These are phyloP conservation scores for Ennomos fuscantarius DNA, from an alignment of 2,888 invertebrate genomes.

Conservation along the genomic window DNA sequence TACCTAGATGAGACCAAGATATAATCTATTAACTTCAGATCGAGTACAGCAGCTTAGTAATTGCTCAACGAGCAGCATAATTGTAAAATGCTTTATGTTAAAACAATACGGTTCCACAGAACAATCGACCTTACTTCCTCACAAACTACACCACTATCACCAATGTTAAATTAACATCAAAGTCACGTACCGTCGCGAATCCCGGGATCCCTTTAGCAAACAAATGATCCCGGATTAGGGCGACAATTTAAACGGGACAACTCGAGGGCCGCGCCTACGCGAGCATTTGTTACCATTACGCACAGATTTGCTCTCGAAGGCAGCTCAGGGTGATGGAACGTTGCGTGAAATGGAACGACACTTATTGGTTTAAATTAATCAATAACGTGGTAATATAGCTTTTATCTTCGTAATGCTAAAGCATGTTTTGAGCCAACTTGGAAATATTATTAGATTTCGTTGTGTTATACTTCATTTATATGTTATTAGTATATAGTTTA, in stretches of 20 bases:
- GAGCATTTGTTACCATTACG: slow-evolving; percentile 77
- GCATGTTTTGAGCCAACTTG: no score
- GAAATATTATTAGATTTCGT: no score
- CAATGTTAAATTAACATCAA: slow-evolving; percentile 43
- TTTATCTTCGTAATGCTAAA: no score
- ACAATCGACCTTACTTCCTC: not conserved
- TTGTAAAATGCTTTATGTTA: no score
- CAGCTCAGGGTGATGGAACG: slow-evolving; percentile 27
- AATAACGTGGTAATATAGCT: no score
- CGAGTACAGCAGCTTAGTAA: no score
- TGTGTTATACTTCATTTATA: no score
- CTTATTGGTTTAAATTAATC: not conserved
- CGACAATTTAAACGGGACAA: slow-evolving; percentile 66
- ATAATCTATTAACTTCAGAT: no score
- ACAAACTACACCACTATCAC: not conserved
- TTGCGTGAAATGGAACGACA: slow-evolving; percentile 3
- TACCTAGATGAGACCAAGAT: no score
- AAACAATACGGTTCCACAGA: no score
- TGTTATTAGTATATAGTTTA: no score
- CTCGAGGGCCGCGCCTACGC: slow-evolving; percentile 59
- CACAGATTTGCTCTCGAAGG: slow-evolving; percentile 44
- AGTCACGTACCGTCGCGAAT: slow-evolving; percentile 66
- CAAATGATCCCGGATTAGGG: slow-evolving; percentile 72
- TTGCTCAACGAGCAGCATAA: no score
- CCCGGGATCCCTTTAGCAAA: slow-evolving; percentile 77